phyloP scores from a whole-genome alignment of 2,888 invertebrate genomes.

The Pyrrhosoma nymphula region DNA sequence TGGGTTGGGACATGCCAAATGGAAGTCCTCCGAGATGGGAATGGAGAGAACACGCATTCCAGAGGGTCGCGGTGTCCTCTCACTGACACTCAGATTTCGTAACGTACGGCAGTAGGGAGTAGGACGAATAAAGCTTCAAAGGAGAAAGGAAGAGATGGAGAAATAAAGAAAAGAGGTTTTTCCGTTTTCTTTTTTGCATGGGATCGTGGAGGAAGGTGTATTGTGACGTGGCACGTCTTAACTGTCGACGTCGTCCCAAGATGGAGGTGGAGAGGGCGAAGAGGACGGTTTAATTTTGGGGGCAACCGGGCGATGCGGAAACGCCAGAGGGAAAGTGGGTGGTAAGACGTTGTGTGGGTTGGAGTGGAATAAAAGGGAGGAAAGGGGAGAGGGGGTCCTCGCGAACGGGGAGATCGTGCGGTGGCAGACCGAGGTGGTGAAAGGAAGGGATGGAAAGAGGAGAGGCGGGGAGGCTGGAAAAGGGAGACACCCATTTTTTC shows the following conservation, averaged over 20 bases:
- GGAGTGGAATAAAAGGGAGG: too few species aligned
- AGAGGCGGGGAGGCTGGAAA: not conserved
- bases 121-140: not conserved
- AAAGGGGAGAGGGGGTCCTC: too few species aligned
- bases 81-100: not conserved
- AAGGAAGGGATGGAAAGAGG: not conserved
- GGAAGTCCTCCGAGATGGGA: slow-evolving; percentile 32
- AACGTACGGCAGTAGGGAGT: not conserved
- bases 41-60: not conserved
- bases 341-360: not conserved
- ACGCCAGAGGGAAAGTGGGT: not conserved
- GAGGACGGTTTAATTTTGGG: not conserved
- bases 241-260: not conserved
- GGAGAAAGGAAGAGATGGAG: not conserved
- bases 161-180: not conserved
- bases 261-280: not conserved
- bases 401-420: not conserved
- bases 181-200: too few species aligned
- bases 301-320: not conserved
- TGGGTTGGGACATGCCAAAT: not conserved
- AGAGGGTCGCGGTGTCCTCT: not conserved
- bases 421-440: too few species aligned
- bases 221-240: not conserved
- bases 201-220: not conserved
- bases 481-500: not conserved